Evolutionary conservation across 1,140 invertebrate genomes (phyloP).

Genomic region (Lepidotrigona ventralis): DNA sequence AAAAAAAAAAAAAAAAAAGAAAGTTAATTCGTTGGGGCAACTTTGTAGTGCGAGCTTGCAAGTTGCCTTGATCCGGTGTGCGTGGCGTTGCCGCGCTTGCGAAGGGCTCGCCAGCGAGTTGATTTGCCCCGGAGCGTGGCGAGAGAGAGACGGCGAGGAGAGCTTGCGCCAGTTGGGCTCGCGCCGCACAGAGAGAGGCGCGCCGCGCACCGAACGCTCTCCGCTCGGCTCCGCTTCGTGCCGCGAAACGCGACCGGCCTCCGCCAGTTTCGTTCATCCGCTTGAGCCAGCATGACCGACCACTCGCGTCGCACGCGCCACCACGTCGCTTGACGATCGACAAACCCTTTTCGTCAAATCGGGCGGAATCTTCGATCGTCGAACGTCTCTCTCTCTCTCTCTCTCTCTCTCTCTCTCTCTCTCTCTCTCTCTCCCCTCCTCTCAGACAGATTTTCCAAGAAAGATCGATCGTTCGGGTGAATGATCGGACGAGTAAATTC

Average conservation of each 20-base stretch:
- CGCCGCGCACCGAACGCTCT: slow-evolving; percentile 21
- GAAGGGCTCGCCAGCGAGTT: not conserved
- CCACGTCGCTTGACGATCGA: not conserved
- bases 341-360: too few relatives aligned
- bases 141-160: not conserved
- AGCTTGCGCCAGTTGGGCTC: slow-evolving; percentile 45
- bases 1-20: too few relatives aligned
- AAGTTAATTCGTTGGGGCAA: too few relatives aligned
- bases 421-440: too few relatives aligned
- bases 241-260: slow-evolving; percentile 14
- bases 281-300: slow-evolving; percentile 14
- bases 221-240: not conserved
- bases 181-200: slow-evolving; percentile 44
- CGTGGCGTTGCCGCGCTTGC: slow-evolving; percentile 18
- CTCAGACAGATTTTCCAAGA: too few relatives aligned
- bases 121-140: not conserved
- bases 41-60: too few relatives aligned
- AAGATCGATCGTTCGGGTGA: too few relatives aligned
- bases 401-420: too few relatives aligned
- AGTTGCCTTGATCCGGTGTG: not conserved
- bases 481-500: too few relatives aligned
- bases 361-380: too few relatives aligned
- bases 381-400: too few relatives aligned
- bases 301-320: not conserved
- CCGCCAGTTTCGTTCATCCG: slow-evolving; percentile 37